Conservation (phyloP, 1,140 invertebrate species). For the Cotesia typhae region DNA sequence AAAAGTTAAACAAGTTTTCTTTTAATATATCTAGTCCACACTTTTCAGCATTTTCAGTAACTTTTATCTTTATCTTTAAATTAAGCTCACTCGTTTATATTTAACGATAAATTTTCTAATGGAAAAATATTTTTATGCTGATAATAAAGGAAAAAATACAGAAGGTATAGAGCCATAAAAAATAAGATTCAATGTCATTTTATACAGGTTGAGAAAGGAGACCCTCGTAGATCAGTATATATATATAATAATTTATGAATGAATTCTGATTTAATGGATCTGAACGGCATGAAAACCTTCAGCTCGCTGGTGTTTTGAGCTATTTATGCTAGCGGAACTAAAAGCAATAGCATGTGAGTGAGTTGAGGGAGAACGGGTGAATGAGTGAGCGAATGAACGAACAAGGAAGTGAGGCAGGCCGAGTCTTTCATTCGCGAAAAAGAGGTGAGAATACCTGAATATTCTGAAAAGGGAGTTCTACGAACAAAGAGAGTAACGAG, state of each 20-base stretch:
- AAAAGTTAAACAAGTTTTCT: constrained; percentile 35
- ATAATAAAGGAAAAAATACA: not conserved
- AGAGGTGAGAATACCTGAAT: not conserved
- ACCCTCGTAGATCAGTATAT: not conserved
- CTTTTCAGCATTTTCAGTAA: constrained; percentile 20
- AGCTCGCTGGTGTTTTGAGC: constrained; percentile 35
- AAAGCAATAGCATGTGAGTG: constrained; percentile 12
- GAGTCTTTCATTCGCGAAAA: not conserved
- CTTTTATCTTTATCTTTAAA: too few relatives aligned
- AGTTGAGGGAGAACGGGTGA: too few relatives aligned
- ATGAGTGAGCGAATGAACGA: constrained; percentile 4
- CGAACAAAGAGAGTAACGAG: constrained; percentile 8
- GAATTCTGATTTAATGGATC: constrained; percentile 49
- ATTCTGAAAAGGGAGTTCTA: not conserved
- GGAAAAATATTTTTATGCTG: not conserved
- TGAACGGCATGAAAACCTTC: constrained; percentile 46
- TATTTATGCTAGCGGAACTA: constrained; percentile 31
- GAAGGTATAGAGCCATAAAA: constrained; percentile 1
- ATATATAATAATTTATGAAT: constrained; percentile 57
- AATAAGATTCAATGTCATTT: constrained; percentile 15
- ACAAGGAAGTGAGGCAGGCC: not conserved
- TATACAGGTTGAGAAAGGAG: constrained; percentile 1
- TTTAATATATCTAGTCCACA: constrained; percentile 23
- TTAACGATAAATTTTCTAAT: not conserved
- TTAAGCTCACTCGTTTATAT: too few relatives aligned